Percentiles rank a stretch among this genome's conserved stretches.
Conservation (phyloP, 2,797 vertebrate genomes). For the Triplophysa yarkandensis region DNA sequence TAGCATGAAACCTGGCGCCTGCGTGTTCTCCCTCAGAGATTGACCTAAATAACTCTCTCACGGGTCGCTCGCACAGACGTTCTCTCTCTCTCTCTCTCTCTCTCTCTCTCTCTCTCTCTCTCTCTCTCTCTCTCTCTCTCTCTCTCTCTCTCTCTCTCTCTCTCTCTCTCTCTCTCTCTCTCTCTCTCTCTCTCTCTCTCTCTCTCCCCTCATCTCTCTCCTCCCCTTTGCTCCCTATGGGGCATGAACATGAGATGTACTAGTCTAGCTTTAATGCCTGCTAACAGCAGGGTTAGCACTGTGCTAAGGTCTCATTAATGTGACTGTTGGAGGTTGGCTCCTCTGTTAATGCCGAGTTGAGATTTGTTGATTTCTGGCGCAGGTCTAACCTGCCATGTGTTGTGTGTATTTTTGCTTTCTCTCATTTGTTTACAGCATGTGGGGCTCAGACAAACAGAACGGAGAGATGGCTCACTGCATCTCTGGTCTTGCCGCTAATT, state of each 20-base stretch:
- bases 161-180: not conserved
- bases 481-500: constrained; percentile 79
- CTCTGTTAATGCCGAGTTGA: constrained; percentile 26
- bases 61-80: constrained; percentile 12
- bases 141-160: constrained; percentile 28
- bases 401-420: constrained; percentile 70
- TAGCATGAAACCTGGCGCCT: constrained; percentile 25
- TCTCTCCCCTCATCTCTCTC: constrained; percentile 12
- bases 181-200: not conserved
- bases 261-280: constrained; percentile 32
- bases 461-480: constrained; percentile 80
- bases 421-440: constrained; percentile 76
- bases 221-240: constrained; percentile 16
- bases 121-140: not conserved
- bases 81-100: not conserved
- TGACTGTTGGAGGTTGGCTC: not conserved
- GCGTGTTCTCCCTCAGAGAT: constrained; percentile 43
- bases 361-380: constrained; percentile 41
- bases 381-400: constrained; percentile 59
- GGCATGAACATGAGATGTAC: constrained; percentile 22
- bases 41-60: constrained; percentile 68
- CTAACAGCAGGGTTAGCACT: constrained; percentile 30
- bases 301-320: constrained; percentile 18
- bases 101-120: not conserved
- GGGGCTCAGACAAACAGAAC: constrained; percentile 80